phyloP scores from a whole-genome alignment of 2,888 invertebrate genomes.

The Conomelus anceps region DNA sequence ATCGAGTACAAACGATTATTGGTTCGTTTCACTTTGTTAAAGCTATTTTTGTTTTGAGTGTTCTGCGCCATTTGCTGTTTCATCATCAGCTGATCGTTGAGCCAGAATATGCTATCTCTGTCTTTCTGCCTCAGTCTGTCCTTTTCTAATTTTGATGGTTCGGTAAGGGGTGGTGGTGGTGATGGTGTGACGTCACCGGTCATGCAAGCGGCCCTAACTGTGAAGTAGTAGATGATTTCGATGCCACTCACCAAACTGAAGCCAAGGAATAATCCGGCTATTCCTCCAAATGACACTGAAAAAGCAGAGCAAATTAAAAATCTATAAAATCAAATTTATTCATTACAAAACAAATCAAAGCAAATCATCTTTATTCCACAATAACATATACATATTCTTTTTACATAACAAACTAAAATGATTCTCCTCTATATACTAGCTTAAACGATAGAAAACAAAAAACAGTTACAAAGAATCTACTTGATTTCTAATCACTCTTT shows the following conservation, averaged over 20 bases:
- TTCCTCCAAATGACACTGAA: constrained; percentile 54
- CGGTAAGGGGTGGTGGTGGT: background rate
- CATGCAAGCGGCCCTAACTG: constrained; percentile 60
- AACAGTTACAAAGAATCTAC: too few species aligned
- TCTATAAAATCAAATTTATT: too few species aligned
- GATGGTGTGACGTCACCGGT: constrained; percentile 41
- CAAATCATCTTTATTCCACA: too few species aligned
- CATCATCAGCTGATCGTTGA: background rate
- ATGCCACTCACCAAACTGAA: constrained; percentile 70
- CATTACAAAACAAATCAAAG: too few species aligned
- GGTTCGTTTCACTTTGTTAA: background rate
- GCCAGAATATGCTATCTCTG: background rate
- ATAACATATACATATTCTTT: too few species aligned
- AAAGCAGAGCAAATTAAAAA: constrained; percentile 29
- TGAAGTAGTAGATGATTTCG: constrained; percentile 71
- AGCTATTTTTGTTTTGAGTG: background rate
- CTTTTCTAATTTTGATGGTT: background rate
- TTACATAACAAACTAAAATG: too few species aligned
- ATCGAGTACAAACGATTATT: background rate
- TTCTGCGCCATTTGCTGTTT: background rate
- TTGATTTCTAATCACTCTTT: too few species aligned
- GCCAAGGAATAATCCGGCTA: constrained; percentile 56
- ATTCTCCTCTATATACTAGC: too few species aligned
- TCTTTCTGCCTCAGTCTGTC: background rate
- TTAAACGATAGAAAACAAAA: too few species aligned